phyloP scores from a whole-genome alignment of 1,140 invertebrate species.

The Orchesella cincta region DNA sequence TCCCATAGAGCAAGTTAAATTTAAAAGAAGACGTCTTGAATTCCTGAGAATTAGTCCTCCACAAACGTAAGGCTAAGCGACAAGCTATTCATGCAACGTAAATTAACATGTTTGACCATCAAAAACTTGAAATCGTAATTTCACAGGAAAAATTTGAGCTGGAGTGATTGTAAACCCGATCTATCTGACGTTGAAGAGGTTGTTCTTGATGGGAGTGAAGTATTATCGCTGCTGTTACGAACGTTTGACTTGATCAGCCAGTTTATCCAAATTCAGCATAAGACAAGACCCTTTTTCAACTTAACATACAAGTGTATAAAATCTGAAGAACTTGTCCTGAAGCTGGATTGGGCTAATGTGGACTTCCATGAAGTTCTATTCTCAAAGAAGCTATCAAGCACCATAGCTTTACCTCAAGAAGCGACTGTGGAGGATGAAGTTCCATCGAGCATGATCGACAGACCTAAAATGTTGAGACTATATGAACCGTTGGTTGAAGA shows the following conservation, averaged over 20 bases:
- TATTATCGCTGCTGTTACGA: not conserved
- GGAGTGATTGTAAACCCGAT: not conserved
- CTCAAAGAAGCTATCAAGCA: not conserved
- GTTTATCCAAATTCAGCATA: slow-evolving; percentile 26
- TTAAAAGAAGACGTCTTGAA: not conserved
- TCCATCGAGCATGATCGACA: slow-evolving; percentile 55
- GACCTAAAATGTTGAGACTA: slow-evolving; percentile 75
- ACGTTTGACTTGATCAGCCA: slow-evolving; percentile 25
- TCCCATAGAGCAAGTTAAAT: not conserved
- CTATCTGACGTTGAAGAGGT: not conserved
- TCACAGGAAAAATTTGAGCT: not conserved
- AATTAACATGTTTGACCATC: no score
- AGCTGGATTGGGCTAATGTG: not conserved
- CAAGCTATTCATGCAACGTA: not conserved
- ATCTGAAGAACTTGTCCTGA: not conserved
- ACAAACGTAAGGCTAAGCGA: not conserved
- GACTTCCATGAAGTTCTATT: not conserved
- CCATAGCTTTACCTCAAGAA: not conserved
- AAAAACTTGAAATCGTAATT: no score
- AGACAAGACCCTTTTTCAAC: not conserved
- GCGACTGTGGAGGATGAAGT: slow-evolving; percentile 58
- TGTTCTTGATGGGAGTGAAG: not conserved
- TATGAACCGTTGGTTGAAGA: slow-evolving; percentile 82
- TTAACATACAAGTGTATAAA: not conserved
- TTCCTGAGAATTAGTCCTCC: not conserved